A percentile compares a stretch with the other conserved stretches of the same genome.
These are phyloP conservation scores for Siniperca undulata DNA, from an alignment of 2,797 vertebrate genomes.

Conservation along the genomic window DNA sequence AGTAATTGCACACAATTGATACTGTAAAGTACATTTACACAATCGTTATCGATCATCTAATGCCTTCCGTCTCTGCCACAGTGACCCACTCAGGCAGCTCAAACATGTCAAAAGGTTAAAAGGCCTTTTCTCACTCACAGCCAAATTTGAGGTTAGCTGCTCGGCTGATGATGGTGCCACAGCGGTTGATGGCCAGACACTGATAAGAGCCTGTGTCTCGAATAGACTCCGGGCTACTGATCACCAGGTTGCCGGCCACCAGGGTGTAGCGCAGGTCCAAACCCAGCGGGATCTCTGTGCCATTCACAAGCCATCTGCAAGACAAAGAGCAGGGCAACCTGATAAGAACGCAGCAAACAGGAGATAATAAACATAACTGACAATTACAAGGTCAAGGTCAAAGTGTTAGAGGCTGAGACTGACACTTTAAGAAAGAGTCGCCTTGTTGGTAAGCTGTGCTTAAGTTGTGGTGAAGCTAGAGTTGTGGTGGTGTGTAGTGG, in stretches of 20 bases:
- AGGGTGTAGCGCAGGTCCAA: conserved; percentile 89
- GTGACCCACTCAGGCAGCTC: not conserved
- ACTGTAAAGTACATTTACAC: not conserved
- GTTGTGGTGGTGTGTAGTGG: too few relatives aligned
- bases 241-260: conserved; percentile 94
- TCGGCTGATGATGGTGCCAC: conserved; percentile 93
- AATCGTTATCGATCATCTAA: not conserved
- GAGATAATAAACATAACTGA: not conserved
- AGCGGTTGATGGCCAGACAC: conserved; percentile 93
- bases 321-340: conserved; percentile 1
- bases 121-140: conserved; percentile 87
- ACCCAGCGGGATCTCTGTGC: conserved; percentile 89
- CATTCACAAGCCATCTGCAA: conserved; percentile 95
- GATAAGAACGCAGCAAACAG: not conserved
- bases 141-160: conserved; percentile 94
- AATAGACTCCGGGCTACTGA: conserved; percentile 87
- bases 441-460: not conserved
- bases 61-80: not conserved
- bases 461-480: not conserved
- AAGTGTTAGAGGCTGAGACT: not conserved
- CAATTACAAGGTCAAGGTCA: not conserved
- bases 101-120: not conserved
- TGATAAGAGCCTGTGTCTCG: conserved; percentile 94
- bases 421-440: not conserved
- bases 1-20: not conserved